Conservation (phyloP, 2,113 vertebrate genomes). For the Sylvietta virens region DNA sequence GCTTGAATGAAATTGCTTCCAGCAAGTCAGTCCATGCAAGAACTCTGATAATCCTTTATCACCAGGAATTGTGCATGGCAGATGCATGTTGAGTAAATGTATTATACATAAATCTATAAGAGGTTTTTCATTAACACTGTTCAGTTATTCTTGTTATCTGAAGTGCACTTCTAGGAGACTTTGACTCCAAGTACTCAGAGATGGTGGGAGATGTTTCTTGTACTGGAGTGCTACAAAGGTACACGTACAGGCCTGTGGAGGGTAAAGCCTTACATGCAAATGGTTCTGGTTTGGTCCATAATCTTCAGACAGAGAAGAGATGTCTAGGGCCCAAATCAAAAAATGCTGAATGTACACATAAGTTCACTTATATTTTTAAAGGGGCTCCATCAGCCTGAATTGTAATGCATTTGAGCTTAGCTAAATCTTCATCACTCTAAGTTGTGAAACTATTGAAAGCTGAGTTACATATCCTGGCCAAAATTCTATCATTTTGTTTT, state of each 20-base stretch:
- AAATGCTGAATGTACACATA: rapidly evolving
- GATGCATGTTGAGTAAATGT: not conserved
- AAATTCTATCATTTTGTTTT: not conserved
- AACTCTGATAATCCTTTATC: not conserved
- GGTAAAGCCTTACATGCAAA: not conserved
- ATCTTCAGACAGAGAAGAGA: not conserved
- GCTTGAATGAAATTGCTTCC: not conserved
- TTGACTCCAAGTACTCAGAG: not conserved
- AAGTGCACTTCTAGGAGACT: not conserved
- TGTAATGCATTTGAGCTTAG: not conserved
- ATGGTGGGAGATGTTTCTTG: not conserved
- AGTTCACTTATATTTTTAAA: not conserved
- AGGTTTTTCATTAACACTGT: not conserved
- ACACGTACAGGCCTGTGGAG: not conserved
- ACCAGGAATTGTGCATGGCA: not conserved
- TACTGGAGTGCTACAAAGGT: not conserved
- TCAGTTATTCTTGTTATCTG: not conserved
- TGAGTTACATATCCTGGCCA: not conserved
- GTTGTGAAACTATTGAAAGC: not conserved
- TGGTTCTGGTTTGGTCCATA: not conserved
- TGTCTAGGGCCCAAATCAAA: not conserved
- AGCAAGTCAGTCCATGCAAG: not conserved
- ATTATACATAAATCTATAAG: not conserved
- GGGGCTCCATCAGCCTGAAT: not conserved
- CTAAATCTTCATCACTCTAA: not conserved